A percentile compares a stretch with the other conserved stretches of the same genome.
Evolutionary conservation across 2,797 vertebrate genomes (phyloP).

Genomic region (Hydrocynus forskahlii): DNA sequence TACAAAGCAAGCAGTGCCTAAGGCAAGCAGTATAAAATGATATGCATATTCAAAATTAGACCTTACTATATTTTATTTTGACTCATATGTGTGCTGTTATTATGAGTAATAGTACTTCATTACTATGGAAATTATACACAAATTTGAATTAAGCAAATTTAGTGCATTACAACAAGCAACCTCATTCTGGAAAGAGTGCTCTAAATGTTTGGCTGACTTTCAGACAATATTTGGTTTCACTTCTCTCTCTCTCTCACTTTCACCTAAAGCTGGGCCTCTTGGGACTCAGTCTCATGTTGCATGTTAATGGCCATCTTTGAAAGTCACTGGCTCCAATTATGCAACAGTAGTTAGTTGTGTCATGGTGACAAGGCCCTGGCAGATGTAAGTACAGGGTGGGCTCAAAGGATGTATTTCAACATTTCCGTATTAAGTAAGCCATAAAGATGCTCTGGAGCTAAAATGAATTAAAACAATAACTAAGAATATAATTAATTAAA

Average conservation of each 20-base stretch:
- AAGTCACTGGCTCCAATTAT: conserved; percentile 1
- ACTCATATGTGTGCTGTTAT: too few species aligned
- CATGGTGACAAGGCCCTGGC: conserved; percentile 10
- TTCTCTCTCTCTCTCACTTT: conserved; percentile 1
- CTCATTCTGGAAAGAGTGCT: neutral
- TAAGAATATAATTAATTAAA: too few species aligned
- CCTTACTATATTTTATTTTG: too few species aligned
- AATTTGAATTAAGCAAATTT: neutral
- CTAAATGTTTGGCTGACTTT: neutral
- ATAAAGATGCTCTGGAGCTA: neutral
- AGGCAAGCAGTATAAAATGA: neutral
- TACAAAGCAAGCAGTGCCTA: neutral
- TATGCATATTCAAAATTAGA: neutral
- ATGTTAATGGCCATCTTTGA: conserved; percentile 4
- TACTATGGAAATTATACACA: too few species aligned
- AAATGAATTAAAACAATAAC: too few species aligned
- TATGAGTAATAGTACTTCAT: too few species aligned
- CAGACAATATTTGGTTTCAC: conserved; percentile 20
- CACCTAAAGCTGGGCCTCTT: conserved; percentile 13
- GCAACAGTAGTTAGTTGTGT: conserved; percentile 29
- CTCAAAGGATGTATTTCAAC: neutral
- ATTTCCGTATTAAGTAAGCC: neutral
- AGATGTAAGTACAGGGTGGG: neutral
- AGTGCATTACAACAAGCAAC: neutral
- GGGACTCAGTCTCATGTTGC: conserved; percentile 6